These are phyloP conservation scores for Brachymystax lenok DNA, from an alignment of 2,797 vertebrate genomes.

Conservation along the genomic window DNA sequence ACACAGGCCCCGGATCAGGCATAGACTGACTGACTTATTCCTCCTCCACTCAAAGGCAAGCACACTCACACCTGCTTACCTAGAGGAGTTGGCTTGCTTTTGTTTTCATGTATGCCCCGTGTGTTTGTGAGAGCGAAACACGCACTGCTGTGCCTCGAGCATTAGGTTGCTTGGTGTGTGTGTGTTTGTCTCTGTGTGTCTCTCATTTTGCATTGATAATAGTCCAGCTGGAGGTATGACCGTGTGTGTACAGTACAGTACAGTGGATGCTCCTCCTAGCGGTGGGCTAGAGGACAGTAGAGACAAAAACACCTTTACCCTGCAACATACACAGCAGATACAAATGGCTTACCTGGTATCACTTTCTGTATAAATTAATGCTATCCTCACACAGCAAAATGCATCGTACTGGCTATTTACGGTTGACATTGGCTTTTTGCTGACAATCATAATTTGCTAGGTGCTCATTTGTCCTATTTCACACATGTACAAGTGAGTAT, in stretches of 20 bases:
- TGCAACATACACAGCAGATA: constrained; percentile 4
- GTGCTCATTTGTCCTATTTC: too few relatives aligned
- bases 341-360: not conserved
- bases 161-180: not conserved
- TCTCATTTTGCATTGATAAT: not conserved
- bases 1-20: constrained; percentile 6
- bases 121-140: not conserved
- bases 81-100: constrained; percentile 3
- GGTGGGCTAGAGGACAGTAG: not conserved
- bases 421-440: too few relatives aligned
- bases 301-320: constrained; percentile 4
- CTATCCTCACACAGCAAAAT: not conserved
- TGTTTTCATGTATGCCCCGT: constrained; percentile 11
- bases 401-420: too few relatives aligned
- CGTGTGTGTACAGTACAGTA: not conserved
- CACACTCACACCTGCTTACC: constrained; percentile 19
- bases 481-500: too few relatives aligned
- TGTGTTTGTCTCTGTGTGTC: not conserved
- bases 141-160: not conserved
- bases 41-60: not conserved
- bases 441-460: too few relatives aligned
- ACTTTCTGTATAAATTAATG: not conserved
- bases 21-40: constrained; percentile 5
- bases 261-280: not conserved
- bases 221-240: not conserved